These are phyloP conservation scores for Phymorhynchus buccinoides DNA, from an alignment of 1,140 invertebrate species.

Conservation along the genomic window DNA sequence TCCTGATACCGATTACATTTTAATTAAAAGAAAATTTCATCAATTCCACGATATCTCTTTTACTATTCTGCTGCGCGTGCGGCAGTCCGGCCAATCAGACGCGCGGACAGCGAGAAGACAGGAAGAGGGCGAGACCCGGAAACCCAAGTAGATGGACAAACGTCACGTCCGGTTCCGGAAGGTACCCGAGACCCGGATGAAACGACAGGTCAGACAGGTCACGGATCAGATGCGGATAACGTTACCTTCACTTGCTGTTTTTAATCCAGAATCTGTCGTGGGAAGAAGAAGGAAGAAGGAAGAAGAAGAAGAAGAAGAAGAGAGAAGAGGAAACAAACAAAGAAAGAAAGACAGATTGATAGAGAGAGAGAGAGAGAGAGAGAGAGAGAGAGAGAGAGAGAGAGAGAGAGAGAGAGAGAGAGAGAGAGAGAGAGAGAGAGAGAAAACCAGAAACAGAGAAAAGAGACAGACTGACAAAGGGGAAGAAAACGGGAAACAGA, in stretches of 20 bases:
- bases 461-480: too few species aligned
- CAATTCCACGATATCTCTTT: too few species aligned
- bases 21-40: too few species aligned
- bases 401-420: slow-evolving; percentile 20
- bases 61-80: too few species aligned
- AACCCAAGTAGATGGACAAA: background rate
- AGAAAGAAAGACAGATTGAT: background rate
- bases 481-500: background rate
- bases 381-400: slow-evolving; percentile 26
- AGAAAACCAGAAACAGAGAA: too few species aligned
- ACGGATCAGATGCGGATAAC: background rate
- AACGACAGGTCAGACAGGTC: background rate
- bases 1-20: too few species aligned
- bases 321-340: slow-evolving; percentile 8
- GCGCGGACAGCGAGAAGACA: too few species aligned
- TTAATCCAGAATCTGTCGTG: too few species aligned
- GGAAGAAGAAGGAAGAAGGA: background rate
- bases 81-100: too few species aligned
- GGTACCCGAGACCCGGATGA: background rate
- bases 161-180: background rate
- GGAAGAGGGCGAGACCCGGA: too few species aligned
- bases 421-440: background rate
- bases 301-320: background rate
- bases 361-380: background rate
- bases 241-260: background rate